phyloP scores from a whole-genome alignment of 2,797 vertebrate species.

The Tenualosa thibaudeaui region DNA sequence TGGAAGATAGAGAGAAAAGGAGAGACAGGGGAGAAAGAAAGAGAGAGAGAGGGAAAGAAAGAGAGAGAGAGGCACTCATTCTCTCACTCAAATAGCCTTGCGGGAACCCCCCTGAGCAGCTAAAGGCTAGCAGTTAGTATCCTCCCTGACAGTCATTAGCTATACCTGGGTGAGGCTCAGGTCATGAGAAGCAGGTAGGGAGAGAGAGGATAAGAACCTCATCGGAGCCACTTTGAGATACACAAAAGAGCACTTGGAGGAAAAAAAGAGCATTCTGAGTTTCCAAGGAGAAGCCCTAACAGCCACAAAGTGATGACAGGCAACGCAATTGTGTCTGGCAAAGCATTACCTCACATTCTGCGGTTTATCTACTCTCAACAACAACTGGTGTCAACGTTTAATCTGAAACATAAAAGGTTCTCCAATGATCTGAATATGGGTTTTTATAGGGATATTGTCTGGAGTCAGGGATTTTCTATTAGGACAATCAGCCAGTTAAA shows the following conservation, averaged over 20 bases:
- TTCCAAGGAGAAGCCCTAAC: not conserved
- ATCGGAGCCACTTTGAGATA: not conserved
- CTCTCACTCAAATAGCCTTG: not conserved
- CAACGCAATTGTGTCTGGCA: not conserved
- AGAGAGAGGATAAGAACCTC: not conserved
- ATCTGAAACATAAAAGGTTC: not conserved
- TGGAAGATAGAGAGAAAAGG: conserved; percentile 4
- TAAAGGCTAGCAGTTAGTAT: conserved; percentile 1
- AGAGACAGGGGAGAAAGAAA: not conserved
- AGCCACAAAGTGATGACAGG: conserved; percentile 9
- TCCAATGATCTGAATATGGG: not conserved
- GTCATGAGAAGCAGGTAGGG: not conserved
- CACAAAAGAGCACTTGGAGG: not conserved
- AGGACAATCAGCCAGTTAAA: not conserved
- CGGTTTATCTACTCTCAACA: not conserved
- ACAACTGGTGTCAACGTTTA: not conserved
- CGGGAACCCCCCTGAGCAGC: not conserved
- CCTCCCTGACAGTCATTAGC: conserved; percentile 3
- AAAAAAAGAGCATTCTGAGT: not conserved
- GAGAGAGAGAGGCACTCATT: conserved; percentile 10
- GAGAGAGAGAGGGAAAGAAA: not conserved
- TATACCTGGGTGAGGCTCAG: not conserved
- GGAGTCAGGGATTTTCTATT: not conserved
- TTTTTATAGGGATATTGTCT: not conserved
- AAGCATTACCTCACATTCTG: not conserved